These are phyloP conservation scores for Hipposideros armiger DNA, from an alignment of 2,113 vertebrate genomes.

Conservation along the genomic window DNA sequence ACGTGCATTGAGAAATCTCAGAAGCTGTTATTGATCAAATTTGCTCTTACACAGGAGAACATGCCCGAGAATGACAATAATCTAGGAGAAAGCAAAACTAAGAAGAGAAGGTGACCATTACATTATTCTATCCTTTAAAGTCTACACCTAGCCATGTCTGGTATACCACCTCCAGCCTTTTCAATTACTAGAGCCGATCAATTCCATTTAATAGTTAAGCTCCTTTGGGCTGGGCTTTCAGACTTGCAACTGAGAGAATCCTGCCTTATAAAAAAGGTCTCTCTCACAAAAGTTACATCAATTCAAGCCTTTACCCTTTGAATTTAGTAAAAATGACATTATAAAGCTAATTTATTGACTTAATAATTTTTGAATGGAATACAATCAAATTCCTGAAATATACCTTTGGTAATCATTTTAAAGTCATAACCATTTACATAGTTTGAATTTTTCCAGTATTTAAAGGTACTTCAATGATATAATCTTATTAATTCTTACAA, in stretches of 20 bases:
- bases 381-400: slow-evolving; percentile 67
- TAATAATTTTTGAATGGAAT: slow-evolving; percentile 76
- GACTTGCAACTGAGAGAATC: slow-evolving; percentile 16
- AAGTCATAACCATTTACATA: slow-evolving; percentile 61
- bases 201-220: slow-evolving; percentile 25
- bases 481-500: slow-evolving; percentile 72
- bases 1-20: neutral
- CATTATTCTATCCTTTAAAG: neutral
- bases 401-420: slow-evolving; percentile 61
- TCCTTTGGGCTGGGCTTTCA: slow-evolving; percentile 47
- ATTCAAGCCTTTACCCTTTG: slow-evolving; percentile 58
- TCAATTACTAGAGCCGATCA: slow-evolving; percentile 34
- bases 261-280: slow-evolving; percentile 53
- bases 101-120: neutral
- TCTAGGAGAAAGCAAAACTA: neutral
- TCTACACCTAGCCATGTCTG: neutral
- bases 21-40: neutral
- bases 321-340: slow-evolving; percentile 75
- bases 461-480: slow-evolving; percentile 68
- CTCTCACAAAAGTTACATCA: slow-evolving; percentile 67
- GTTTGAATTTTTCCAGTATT: slow-evolving; percentile 61
- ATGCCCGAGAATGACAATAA: neutral
- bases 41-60: neutral
- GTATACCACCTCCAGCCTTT: neutral
- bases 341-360: slow-evolving; percentile 78